These are phyloP conservation scores for Mus minutoides DNA, from an alignment of 2,797 vertebrate species.

Conservation along the genomic window DNA sequence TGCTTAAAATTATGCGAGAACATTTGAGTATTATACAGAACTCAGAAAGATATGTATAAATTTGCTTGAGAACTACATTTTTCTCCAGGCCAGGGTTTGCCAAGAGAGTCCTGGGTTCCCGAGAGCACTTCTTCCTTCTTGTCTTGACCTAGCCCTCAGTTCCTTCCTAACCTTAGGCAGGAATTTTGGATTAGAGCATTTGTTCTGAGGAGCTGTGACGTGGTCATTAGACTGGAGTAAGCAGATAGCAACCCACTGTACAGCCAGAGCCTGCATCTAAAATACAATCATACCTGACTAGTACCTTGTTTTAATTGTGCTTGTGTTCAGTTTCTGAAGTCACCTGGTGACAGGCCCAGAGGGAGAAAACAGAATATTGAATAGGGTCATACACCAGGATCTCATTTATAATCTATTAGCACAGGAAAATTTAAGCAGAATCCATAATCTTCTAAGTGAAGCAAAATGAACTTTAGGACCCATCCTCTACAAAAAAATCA, in stretches of 20 bases:
- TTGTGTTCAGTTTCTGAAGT: neutral
- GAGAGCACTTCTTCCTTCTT: neutral
- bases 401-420: neutral
- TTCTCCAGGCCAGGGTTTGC: neutral
- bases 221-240: neutral
- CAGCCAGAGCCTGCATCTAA: neutral
- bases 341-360: neutral
- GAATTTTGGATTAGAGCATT: neutral
- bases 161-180: neutral
- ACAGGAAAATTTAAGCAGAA: slow-evolving; percentile 1
- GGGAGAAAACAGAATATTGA: neutral
- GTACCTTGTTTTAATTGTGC: slow-evolving; percentile 19
- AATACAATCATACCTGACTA: neutral
- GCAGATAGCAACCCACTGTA: neutral
- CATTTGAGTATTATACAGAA: slow-evolving; percentile 15
- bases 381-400: neutral
- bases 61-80: slow-evolving; percentile 1
- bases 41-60: neutral
- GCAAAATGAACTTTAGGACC: slow-evolving; percentile 10
- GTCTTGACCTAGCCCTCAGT: neutral
- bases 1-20: slow-evolving; percentile 20
- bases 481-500: neutral
- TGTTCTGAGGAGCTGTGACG: neutral
- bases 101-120: neutral
- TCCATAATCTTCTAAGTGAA: slow-evolving; percentile 32